Evolutionary conservation across 2,113 vertebrate species (phyloP), one percentile per base, ranked within the genome.

Genomic region (Myiagra hebetior): DNA sequence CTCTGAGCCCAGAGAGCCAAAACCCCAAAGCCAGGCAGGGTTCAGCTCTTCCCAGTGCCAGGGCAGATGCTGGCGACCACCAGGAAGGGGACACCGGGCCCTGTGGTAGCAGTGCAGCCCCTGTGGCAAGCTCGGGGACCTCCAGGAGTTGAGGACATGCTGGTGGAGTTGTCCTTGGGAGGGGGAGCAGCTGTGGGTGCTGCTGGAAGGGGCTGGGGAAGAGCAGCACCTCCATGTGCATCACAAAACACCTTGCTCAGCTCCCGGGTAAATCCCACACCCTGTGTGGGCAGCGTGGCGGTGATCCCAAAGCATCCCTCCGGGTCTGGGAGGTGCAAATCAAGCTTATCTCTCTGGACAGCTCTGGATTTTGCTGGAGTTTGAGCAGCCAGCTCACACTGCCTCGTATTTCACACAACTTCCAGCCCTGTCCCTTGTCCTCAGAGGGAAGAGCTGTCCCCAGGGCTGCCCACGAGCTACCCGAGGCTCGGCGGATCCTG

Each of bases 231-330:
- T 46, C 60, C 8, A 0, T 2, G 3, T 17, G 60, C 60, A 4
- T 35, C 49, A 8, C 56, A 17, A 22, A 78, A 20, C 26, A 19
- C 28, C 42, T 33, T 13, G 31, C 37, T 2, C 5, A 21, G 64
- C 47, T 50, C 53, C 17, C 4, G 4, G 56, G 56, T 44, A 2
- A 20, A 35, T 37, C 21, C 22, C 74, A 33, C 13, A 1, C 2
- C 0, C 7, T 12, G 0, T 4, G 5, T 22, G 9, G 26, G 62
- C 47, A 57, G 69, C 20, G 9, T 37, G 41, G 1, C 0, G 2
- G 28, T 2, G 1, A 67, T 37, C 41, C 86, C 67, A 41, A 3
- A 69, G n/a, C 69, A 22, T 70, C 35, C 57, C 83, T 60, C 27
- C 50, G 47, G 6, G 16, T 5, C 55, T 74, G 84, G 46, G 31